A percentile compares a stretch with the other conserved stretches of the same genome.
phyloP scores from a whole-genome alignment of 2,113 vertebrate species.

The Canis aureus region DNA sequence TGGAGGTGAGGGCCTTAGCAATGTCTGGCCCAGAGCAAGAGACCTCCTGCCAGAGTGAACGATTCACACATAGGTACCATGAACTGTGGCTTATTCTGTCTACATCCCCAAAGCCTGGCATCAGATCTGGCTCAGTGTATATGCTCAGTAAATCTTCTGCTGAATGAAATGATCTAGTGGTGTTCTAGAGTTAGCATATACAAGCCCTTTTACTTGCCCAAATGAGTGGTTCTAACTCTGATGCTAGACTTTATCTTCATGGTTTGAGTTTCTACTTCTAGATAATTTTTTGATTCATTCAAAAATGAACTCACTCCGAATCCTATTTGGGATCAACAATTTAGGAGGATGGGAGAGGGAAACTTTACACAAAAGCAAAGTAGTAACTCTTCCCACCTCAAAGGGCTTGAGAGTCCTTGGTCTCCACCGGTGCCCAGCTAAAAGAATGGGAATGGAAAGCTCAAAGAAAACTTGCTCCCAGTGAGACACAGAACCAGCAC shows the following conservation, averaged over 20 bases:
- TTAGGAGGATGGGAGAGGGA: neutral
- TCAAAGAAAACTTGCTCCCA: neutral
- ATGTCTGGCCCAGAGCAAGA: neutral
- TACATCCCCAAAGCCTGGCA: neutral
- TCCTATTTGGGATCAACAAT: neutral
- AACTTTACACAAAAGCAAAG: neutral
- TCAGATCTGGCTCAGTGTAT: neutral
- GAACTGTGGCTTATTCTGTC: neutral
- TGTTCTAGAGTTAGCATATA: neutral
- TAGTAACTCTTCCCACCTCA: neutral
- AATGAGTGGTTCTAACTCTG: neutral
- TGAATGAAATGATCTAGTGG: neutral
- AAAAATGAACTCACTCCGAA: constrained; percentile 14
- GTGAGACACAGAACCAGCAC: neutral
- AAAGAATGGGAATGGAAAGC: neutral
- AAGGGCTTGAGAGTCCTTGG: neutral
- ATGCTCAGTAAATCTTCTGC: neutral
- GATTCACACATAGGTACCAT: neutral
- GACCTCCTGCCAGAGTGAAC: neutral
- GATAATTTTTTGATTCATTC: constrained; percentile 13
- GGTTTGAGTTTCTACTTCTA: neutral
- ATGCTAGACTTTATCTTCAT: neutral
- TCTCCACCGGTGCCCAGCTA: neutral
- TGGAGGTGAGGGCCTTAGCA: neutral
- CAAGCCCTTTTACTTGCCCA: neutral